These are phyloP conservation scores for Conopomorpha cramerella DNA, from an alignment of 1,140 invertebrate species.

Conservation along the genomic window DNA sequence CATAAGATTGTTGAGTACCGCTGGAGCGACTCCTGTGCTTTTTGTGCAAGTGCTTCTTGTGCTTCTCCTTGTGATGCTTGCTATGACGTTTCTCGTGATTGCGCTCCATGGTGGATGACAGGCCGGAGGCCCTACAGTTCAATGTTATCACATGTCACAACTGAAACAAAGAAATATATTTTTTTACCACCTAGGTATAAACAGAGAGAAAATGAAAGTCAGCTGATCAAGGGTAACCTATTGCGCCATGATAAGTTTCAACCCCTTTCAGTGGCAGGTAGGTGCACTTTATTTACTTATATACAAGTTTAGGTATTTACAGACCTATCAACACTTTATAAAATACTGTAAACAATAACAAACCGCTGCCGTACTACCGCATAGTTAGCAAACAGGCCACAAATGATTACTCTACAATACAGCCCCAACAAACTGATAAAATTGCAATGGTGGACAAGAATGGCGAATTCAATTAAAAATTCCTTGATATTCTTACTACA, in stretches of 20 bases:
- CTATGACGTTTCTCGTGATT: conserved; percentile 40
- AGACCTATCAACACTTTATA: neutral
- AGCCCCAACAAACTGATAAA: conserved; percentile 6
- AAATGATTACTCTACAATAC: neutral
- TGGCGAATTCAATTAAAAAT: too few relatives aligned
- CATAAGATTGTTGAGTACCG: conserved; percentile 48
- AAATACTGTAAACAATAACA: neutral
- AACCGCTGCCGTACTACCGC: neutral
- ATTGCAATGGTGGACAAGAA: too few relatives aligned
- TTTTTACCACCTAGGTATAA: too few relatives aligned
- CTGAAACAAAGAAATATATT: conserved; percentile 22
- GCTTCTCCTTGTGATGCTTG: conserved; percentile 53
- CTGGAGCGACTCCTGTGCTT: conserved; percentile 36
- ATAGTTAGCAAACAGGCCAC: neutral
- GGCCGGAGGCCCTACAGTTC: conserved; percentile 15
- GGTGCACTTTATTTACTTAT: too few relatives aligned
- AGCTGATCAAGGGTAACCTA: too few relatives aligned
- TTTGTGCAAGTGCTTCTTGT: conserved; percentile 47
- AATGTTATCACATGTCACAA: conserved; percentile 48
- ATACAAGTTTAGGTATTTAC: neutral
- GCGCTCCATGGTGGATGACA: conserved; percentile 49
- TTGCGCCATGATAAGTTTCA: neutral
- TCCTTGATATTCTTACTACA: conserved; percentile 9
- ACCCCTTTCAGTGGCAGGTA: too few relatives aligned
- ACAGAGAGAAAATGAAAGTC: too few relatives aligned